Evolutionary conservation across 2,797 vertebrate genomes (phyloP), one percentile per base, ranked within the genome.

Genomic region (Hypotaenidia philippensis): DNA sequence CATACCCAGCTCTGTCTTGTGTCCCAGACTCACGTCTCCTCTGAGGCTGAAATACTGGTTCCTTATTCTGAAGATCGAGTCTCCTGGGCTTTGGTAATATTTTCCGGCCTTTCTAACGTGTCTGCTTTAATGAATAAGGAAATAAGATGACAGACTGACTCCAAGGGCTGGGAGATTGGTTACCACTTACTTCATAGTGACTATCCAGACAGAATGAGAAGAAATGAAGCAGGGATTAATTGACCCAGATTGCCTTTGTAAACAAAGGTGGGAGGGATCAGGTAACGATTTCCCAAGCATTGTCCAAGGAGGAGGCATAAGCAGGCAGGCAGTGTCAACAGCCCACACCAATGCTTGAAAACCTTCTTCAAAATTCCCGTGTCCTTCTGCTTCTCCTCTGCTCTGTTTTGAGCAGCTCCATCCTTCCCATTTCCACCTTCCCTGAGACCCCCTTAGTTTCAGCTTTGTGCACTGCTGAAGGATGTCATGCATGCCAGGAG

Each of bases 81-180:
- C 97, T 96, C 90, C 68, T 77, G 83, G 89, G 90, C 59, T 90
- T 93, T 90, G 89, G 82, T 95, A 94, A 97, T 96, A 94, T 97
- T 97, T 98, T 96, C 95, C 60, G 75, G 87, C 81, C 87, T 98
- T 97, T 97, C 95, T 98, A 94, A 97, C 96, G 94, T 84, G 92
- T 96, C 95, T 97, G 77, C 60, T 80, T 95, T 95, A 96, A 96
- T 94, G 96, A 96, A 91, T 83, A 92, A 83, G 59, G 96, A 97
- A 97, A 96, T 89, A 93, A 94, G 89, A 97, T 94, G 91, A 96
- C 78, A 64, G 89, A 61, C 92, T 86, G 95, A 96, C 94, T 96
- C 87, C 79, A 65, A 87, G 27, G 45, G 66, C 90, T 93, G 41
- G 1, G 72, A 97, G 96, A 97, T 93, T 96, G 91, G 97, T 97